Percentiles rank a stretch among this genome's conserved stretches.
These are phyloP conservation scores for Drosophila leonis DNA, from an alignment of 2,888 invertebrate genomes.

Conservation along the genomic window DNA sequence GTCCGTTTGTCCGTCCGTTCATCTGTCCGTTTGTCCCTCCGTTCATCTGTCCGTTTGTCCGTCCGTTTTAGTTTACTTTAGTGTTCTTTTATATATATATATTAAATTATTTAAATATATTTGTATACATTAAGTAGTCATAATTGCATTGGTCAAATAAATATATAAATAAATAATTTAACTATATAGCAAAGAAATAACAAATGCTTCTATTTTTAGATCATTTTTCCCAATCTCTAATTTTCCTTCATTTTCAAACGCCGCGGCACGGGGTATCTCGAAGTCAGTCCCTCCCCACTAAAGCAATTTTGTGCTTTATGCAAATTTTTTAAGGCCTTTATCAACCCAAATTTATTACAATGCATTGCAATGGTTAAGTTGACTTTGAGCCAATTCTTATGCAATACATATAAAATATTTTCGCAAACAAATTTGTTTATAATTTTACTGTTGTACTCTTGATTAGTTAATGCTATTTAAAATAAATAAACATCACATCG, in stretches of 20 bases:
- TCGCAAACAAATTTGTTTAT: neutral
- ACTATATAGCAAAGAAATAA: neutral
- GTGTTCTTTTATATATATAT: too few relatives aligned
- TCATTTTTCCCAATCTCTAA: neutral
- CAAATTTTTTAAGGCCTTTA: neutral
- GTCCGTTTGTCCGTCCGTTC: neutral
- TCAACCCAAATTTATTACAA: neutral
- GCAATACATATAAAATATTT: neutral
- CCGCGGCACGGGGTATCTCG: neutral
- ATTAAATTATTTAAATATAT: neutral
- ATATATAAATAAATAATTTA: neutral
- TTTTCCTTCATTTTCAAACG: neutral
- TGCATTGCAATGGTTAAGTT: neutral
- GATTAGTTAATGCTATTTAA: neutral
- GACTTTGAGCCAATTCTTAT: neutral
- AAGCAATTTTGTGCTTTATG: neutral
- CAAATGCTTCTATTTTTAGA: neutral
- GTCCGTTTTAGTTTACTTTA: too few relatives aligned
- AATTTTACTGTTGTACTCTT: neutral
- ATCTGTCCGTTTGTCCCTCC: neutral
- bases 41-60: neutral
- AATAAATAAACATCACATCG: neutral
- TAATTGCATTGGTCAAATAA: neutral
- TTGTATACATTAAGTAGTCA: neutral
- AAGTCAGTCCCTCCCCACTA: neutral